Base-by-base conservation (phyloP, 2,113 vertebrate genomes). In the Oceanites oceanicus region DNA sequence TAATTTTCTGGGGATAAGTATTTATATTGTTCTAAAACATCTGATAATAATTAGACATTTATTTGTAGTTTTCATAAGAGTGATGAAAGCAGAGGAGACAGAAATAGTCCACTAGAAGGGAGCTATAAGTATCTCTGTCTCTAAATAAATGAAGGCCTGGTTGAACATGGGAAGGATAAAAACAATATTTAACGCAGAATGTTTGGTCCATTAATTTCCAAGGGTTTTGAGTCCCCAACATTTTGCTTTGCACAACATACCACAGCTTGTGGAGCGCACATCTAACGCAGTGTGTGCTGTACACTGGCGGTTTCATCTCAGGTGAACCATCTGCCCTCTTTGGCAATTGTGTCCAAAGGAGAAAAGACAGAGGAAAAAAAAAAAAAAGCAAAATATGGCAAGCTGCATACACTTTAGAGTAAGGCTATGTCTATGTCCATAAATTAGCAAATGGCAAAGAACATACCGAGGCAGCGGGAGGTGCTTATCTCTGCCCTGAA, bases 31-130 rank as follows among this genome's bases (percentile, higher is more conserved):
- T 97, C 95, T 92, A 71, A 98, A 97, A 97, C 98, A 98, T 98
- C 98, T 99, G 98, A 98, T 97, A 98, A 97, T 98, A 98, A 99
- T 99, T 99, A 98, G 71, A 88, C 94, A 81, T 95, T 97, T 98
- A 98, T 98, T 98, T 98, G 95, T 97, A 97, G 96, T 98, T 98
- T 96, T 95, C 59, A 19, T 75, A 86, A 76, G 52, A 92, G 83
- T 86, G 86, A 50, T 96, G 88, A 92, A 95, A 94, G 75, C 89
- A 82, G 71, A 94, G 40, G 62, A 93, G 90, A 94, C 90, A 96
- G 89, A 97, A 96, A 95, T 89, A 96, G 66, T 49, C 17, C 18
- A 47, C 62, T 73, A 70, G 63, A 95, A 95, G 58, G 50, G 56
- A 92, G n/a, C 72, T 96, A 11, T 87, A 83, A 92, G 81, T 75